phyloP scores from a whole-genome alignment of 2,888 invertebrate genomes.

The Apamea sordens region DNA sequence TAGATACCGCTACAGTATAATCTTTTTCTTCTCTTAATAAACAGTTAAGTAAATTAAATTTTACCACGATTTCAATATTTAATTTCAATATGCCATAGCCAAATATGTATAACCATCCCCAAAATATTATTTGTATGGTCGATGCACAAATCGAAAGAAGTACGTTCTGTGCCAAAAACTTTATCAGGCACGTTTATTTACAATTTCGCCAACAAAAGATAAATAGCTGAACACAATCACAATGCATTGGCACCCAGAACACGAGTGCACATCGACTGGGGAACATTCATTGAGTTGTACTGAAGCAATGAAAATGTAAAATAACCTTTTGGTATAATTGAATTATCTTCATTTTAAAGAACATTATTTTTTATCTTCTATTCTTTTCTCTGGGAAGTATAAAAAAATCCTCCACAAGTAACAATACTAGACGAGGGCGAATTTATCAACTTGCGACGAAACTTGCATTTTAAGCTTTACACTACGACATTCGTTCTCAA shows the following conservation, averaged over 20 bases:
- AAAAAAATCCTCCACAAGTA: too few species aligned
- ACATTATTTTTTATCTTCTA: background rate
- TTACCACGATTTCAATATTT: too few species aligned
- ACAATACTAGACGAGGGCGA: background rate
- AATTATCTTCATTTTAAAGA: background rate
- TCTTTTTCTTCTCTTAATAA: too few species aligned
- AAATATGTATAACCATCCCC: too few species aligned
- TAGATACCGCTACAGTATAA: too few species aligned
- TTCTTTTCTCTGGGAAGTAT: background rate
- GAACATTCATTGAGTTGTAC: constrained; percentile 1
- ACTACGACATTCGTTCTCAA: background rate
- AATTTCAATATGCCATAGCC: too few species aligned
- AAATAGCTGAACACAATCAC: constrained; percentile 4
- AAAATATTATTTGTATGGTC: too few species aligned
- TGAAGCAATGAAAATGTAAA: background rate
- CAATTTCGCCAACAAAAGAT: background rate
- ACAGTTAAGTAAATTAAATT: too few species aligned
- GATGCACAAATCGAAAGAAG: background rate
- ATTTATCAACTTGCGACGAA: background rate
- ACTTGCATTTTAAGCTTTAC: background rate
- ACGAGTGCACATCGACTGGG: background rate
- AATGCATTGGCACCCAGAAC: background rate
- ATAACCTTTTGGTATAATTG: background rate
- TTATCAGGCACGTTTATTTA: background rate
- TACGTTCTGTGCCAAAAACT: constrained; percentile 1